These are phyloP conservation scores for Apodemus sylvaticus DNA, from an alignment of 2,113 vertebrate genomes.

Conservation along the genomic window DNA sequence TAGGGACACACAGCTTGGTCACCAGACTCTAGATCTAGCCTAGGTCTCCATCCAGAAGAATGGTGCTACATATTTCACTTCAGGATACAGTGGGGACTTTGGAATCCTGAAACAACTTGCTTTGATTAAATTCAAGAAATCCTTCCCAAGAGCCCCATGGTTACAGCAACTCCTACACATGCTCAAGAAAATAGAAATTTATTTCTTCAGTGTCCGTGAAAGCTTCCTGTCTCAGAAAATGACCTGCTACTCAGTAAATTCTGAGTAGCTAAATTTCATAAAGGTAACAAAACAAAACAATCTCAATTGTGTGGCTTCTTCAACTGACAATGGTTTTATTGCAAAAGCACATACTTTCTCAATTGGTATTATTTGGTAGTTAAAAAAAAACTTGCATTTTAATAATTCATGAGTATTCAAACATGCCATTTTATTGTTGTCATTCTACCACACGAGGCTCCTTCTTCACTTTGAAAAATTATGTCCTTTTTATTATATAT, in stretches of 20 bases:
- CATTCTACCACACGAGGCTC: neutral
- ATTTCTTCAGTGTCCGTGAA: neutral
- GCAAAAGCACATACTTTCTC: neutral
- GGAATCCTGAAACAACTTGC: neutral
- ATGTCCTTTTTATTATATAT: slow-evolving; percentile 39
- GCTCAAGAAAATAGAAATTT: neutral
- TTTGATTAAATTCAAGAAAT: slow-evolving; percentile 38
- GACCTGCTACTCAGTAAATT: slow-evolving; percentile 21
- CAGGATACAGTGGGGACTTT: neutral
- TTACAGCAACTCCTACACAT: slow-evolving; percentile 29
- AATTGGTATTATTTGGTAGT: neutral
- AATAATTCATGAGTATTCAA: slow-evolving; percentile 32
- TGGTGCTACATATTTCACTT: neutral
- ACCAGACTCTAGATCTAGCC: neutral
- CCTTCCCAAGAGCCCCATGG: neutral
- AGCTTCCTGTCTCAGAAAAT: slow-evolving; percentile 52
- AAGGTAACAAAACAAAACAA: neutral
- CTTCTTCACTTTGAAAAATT: slow-evolving; percentile 61
- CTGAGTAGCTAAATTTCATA: slow-evolving; percentile 41
- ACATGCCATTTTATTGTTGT: slow-evolving; percentile 31
- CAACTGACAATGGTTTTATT: neutral
- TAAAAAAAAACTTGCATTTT: slow-evolving; percentile 37
- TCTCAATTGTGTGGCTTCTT: neutral
- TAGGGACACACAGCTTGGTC: neutral
- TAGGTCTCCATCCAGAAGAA: neutral